phyloP scores from a whole-genome alignment of 2,113 vertebrate species.

The Sapajus apella region DNA sequence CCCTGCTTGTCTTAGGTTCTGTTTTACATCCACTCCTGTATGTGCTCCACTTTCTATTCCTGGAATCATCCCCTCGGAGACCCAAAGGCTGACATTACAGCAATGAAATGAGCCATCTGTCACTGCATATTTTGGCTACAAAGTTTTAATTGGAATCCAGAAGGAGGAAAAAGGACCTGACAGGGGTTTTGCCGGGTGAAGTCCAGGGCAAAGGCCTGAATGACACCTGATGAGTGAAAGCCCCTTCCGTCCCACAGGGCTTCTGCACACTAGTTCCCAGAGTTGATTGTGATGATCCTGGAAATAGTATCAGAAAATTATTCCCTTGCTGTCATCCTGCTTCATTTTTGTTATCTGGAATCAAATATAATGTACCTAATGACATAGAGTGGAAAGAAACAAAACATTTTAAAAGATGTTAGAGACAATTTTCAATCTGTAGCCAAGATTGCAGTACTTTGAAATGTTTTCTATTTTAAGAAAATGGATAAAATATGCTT shows the following conservation, averaged over 20 bases:
- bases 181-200: background rate
- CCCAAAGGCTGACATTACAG: background rate
- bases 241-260: too few relatives aligned
- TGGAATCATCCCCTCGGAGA: background rate
- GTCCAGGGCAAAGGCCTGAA: background rate
- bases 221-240: background rate
- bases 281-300: background rate
- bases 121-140: constrained; percentile 5
- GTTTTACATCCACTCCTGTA: background rate
- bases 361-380: background rate
- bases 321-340: background rate
- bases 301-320: background rate
- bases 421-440: background rate
- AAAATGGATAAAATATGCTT: constrained; percentile 36
- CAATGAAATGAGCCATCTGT: constrained; percentile 58
- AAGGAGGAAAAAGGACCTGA: background rate
- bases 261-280: background rate
- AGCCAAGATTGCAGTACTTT: background rate
- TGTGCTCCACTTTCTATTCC: background rate
- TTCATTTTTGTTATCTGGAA: background rate
- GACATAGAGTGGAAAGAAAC: background rate
- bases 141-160: constrained; percentile 35
- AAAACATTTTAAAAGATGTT: background rate
- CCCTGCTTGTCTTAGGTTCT: background rate
- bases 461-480: background rate